These are phyloP conservation scores for Callimorpha dominula DNA, from an alignment of 2,888 invertebrate species.

Conservation along the genomic window DNA sequence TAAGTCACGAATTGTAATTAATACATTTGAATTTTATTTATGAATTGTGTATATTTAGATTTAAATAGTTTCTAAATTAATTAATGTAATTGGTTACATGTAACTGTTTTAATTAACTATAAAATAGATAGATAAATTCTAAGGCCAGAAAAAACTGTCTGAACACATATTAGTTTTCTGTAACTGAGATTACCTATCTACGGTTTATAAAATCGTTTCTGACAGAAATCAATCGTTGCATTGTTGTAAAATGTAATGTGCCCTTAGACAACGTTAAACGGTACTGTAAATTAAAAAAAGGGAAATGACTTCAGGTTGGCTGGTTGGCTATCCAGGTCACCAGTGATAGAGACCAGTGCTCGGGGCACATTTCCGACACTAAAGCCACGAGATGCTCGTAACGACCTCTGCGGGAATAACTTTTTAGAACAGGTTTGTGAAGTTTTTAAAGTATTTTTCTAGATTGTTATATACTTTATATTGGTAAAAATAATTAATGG, in stretches of 20 bases:
- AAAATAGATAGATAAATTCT: too few species aligned
- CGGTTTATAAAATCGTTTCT: background rate
- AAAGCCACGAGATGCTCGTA: slow-evolving; percentile 26
- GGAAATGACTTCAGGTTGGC: slow-evolving; percentile 47
- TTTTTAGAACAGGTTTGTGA: slow-evolving; percentile 30
- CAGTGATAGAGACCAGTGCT: slow-evolving; percentile 36
- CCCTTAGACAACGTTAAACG: slow-evolving; percentile 27
- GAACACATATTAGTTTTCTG: background rate
- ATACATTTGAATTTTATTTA: too few species aligned
- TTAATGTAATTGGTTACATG: too few species aligned
- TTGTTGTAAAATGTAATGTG: slow-evolving; percentile 24
- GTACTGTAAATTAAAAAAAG: slow-evolving; percentile 50
- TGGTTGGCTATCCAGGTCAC: slow-evolving; percentile 50
- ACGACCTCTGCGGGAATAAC: slow-evolving; percentile 33
- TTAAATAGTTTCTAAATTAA: too few species aligned
- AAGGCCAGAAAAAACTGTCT: too few species aligned
- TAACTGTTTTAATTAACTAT: too few species aligned
- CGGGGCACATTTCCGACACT: slow-evolving; percentile 37
- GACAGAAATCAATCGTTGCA: background rate
- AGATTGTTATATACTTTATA: background rate
- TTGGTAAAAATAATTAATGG: background rate
- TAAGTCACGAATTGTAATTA: too few species aligned
- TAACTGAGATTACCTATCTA: too few species aligned
- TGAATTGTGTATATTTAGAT: too few species aligned
- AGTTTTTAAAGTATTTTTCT: slow-evolving; percentile 12